Evolutionary conservation across 2,888 invertebrate species (phyloP).

Genomic region (Agriotes lineatus): DNA sequence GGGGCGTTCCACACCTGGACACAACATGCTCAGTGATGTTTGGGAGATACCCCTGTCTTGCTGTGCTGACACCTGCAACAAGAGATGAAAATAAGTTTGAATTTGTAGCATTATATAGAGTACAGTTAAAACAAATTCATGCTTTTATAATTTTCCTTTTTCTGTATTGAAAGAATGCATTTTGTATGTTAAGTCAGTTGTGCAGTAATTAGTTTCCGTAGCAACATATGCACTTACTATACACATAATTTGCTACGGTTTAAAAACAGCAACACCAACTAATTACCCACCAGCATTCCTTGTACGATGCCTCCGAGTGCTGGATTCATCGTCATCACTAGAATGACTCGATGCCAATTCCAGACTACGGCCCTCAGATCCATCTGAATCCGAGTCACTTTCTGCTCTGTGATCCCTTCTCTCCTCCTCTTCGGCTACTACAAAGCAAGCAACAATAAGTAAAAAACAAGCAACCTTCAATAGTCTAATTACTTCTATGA

Average conservation of each 20-base stretch:
- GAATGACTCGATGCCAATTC: conserved; percentile 96
- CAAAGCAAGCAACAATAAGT: conserved; percentile 26
- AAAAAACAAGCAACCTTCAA: too few relatives aligned
- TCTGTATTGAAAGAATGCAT: too few relatives aligned
- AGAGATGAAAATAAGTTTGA: too few relatives aligned
- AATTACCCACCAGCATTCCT: conserved; percentile 54
- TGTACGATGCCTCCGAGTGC: conserved; percentile 63
- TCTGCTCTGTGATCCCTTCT: conserved; percentile 63
- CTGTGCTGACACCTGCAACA: conserved; percentile 40
- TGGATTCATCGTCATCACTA: conserved; percentile 87
- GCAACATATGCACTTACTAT: too few relatives aligned
- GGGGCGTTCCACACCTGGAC: conserved; percentile 70
- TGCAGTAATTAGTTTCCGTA: too few relatives aligned
- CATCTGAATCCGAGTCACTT: conserved; percentile 84
- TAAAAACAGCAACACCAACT: conserved; percentile 1
- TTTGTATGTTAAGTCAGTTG: too few relatives aligned
- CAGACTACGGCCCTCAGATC: conserved; percentile 81
- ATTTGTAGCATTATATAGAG: too few relatives aligned
- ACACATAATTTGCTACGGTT: not conserved
- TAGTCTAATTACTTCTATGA: conserved; percentile 49
- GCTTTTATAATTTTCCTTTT: too few relatives aligned
- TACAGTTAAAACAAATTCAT: too few relatives aligned
- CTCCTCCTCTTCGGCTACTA: conserved; percentile 57
- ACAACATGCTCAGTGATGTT: conserved; percentile 71
- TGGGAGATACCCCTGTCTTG: conserved; percentile 70